phyloP scores from a whole-genome alignment of 2,888 invertebrate species.

The Apamea monoglypha region DNA sequence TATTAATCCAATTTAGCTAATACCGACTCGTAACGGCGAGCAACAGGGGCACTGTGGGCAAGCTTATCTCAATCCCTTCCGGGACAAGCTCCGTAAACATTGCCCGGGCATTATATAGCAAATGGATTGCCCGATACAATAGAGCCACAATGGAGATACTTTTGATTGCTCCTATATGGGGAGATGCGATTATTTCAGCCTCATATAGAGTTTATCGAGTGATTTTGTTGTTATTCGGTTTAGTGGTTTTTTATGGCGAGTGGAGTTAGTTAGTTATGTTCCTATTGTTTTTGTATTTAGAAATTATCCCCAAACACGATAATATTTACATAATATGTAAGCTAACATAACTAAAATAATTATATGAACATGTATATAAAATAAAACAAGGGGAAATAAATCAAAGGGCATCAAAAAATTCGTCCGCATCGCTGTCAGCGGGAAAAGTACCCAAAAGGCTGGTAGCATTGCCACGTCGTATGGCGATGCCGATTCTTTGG shows the following conservation, averaged over 20 bases:
- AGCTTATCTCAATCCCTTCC: constrained; percentile 59
- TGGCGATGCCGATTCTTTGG: too few relatives aligned
- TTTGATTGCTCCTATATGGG: constrained; percentile 49
- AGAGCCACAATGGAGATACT: constrained; percentile 46
- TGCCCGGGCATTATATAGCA: constrained; percentile 47
- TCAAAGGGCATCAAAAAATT: too few relatives aligned
- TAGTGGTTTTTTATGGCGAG: constrained; percentile 6
- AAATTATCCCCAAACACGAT: not conserved
- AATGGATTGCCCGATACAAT: constrained; percentile 64
- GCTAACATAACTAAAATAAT: too few relatives aligned
- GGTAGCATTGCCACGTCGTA: too few relatives aligned
- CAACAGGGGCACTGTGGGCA: constrained; percentile 36
- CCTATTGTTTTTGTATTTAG: not conserved
- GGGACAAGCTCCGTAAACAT: constrained; percentile 55
- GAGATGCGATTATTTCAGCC: constrained; percentile 51
- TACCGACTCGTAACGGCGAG: constrained; percentile 5
- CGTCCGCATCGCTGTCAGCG: too few relatives aligned
- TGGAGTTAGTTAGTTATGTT: not conserved
- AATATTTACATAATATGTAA: too few relatives aligned
- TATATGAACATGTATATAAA: too few relatives aligned
- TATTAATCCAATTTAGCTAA: constrained; percentile 43
- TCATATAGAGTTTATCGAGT: constrained; percentile 25
- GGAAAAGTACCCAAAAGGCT: too few relatives aligned
- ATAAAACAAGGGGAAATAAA: too few relatives aligned
- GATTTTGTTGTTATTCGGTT: constrained; percentile 29